A percentile compares a stretch with the other conserved stretches of the same genome.
phyloP scores from a whole-genome alignment of 2,113 vertebrate species.

The Chaenocephalus aceratus region DNA sequence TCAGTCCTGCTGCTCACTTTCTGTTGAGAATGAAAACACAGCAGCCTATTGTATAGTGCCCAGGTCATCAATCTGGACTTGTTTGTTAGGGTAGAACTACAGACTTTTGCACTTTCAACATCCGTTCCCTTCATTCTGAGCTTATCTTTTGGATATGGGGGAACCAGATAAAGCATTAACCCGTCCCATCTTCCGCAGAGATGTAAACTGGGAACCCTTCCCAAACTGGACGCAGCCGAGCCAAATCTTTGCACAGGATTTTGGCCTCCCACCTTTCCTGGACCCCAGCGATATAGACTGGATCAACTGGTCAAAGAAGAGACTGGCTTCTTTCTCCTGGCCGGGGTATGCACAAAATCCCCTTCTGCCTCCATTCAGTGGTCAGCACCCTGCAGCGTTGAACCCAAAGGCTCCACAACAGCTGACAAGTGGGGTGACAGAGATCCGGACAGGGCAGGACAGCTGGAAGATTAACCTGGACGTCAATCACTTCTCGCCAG shows the following conservation, averaged over 20 bases:
- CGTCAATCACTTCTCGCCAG: conserved; percentile 79
- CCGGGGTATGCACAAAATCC: conserved; percentile 58
- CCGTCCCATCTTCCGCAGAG: conserved; percentile 79
- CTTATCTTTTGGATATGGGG: conserved; percentile 61
- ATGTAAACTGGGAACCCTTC: conserved; percentile 77
- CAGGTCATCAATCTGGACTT: conserved; percentile 33
- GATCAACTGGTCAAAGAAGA: conserved; percentile 78
- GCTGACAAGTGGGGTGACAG: conserved; percentile 68
- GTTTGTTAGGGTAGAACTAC: conserved; percentile 42
- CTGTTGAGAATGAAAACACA: conserved; percentile 34
- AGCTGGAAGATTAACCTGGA: conserved; percentile 81
- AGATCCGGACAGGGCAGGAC: conserved; percentile 67
- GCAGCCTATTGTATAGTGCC: conserved; percentile 40
- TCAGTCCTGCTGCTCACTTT: conserved; percentile 38
- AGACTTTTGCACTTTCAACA: conserved; percentile 18
- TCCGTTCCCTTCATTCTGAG: conserved; percentile 4
- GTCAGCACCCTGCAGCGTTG: conserved; percentile 2
- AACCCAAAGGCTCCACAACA: conserved; percentile 29
- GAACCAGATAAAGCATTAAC: conserved; percentile 72
- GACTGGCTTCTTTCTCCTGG: conserved; percentile 68
- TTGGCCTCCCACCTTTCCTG: conserved; percentile 77
- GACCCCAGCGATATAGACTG: conserved; percentile 75
- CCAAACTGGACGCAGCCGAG: conserved; percentile 75
- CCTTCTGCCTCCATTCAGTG: conserved; percentile 48
- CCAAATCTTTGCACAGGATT: conserved; percentile 72